These are phyloP conservation scores for Oryzias celebensis DNA, from an alignment of 2,113 vertebrate genomes.

Conservation along the genomic window DNA sequence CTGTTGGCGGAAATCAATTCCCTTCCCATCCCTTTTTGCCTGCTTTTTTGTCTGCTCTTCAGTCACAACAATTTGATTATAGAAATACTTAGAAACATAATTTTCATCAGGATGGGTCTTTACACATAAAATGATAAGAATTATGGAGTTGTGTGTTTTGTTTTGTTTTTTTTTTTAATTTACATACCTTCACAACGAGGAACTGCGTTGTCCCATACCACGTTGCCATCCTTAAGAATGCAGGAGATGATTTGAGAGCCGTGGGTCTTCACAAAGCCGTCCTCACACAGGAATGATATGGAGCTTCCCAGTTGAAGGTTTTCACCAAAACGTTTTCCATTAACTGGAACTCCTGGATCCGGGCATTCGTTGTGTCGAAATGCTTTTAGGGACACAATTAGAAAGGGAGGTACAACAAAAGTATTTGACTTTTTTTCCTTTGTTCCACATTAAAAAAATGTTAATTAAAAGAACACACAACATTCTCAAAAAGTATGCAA, in stretches of 20 bases:
- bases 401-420: neutral
- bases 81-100: too few relatives aligned
- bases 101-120: neutral
- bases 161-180: neutral
- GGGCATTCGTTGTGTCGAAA: constrained; percentile 98
- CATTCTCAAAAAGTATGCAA: too few relatives aligned
- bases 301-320: constrained; percentile 96
- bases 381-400: constrained; percentile 69
- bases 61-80: too few relatives aligned
- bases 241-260: constrained; percentile 94
- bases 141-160: too few relatives aligned
- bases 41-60: too few relatives aligned
- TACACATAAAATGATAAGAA: neutral
- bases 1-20: too few relatives aligned
- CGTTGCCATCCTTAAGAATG: constrained; percentile 93
- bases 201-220: constrained; percentile 95
- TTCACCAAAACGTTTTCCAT: constrained; percentile 93
- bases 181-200: constrained; percentile 91
- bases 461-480: too few relatives aligned
- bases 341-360: constrained; percentile 92
- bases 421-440: neutral
- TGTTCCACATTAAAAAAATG: too few relatives aligned
- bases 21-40: too few relatives aligned
- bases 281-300: constrained; percentile 95
- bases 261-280: constrained; percentile 94